Base-by-base conservation (phyloP, 1,140 invertebrate genomes). In the Bicyclus anynana region DNA sequence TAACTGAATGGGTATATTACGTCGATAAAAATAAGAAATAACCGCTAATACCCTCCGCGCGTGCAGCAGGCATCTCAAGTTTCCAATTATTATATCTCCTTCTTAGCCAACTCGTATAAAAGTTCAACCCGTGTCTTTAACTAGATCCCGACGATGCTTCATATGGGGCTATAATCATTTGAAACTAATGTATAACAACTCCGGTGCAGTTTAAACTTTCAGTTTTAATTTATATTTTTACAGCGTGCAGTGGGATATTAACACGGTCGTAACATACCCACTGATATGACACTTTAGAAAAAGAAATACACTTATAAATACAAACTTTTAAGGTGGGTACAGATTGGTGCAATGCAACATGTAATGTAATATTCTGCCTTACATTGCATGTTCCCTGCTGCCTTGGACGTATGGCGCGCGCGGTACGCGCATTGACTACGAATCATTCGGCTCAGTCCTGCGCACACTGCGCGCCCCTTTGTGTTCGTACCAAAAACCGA, bases 51-150 rank as follows among this genome's bases (percentile, higher is more conserved):
- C 62, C 60, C 59, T 59, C 58, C 69, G 53, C 59, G 53, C 58
- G 71, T 69, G 65, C 68, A 74, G 53, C 70, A 69, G 65, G 67
- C 72, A 72, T 79, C 74, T 84, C 72, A 65, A 80, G 74, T 86
- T 85, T 87, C 80, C 84, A 87, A 87, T 87, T 87, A 87, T 79
- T 87, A 87, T 79, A 85, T 86, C 73, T 77, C 79, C 77, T 81
- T 74, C 80, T 86, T 74, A 78, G 73, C 73, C 66, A 86, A 84
- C 81, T 87, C 81, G 72, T 80, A 87, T 86, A 87, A 87, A 87
- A 87, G 67, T 86, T 87, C 74, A 69, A 72, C 69, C 63, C 69
- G 68, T 74, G 70, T 73, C 74, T 72, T 74, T 75, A 82, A 79
- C 71, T 74, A 67, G 69, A 72, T 77, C 70, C 62, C 63, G 62